A percentile compares a stretch with the other conserved stretches of the same genome.
These are phyloP conservation scores for Galerucella pusilla DNA, from an alignment of 2,888 invertebrate genomes.

Conservation along the genomic window DNA sequence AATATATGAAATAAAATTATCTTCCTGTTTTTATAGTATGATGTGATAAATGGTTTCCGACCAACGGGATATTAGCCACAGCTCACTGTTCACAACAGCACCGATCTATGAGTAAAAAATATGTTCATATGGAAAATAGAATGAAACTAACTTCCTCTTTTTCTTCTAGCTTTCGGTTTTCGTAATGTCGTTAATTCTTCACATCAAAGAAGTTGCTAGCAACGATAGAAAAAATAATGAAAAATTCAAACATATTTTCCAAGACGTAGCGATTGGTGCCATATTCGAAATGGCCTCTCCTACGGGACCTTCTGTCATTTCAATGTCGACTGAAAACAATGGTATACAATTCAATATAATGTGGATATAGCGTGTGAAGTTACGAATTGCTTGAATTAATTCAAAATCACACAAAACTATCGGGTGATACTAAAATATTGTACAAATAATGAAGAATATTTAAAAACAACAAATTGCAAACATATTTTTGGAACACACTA, in stretches of 20 bases:
- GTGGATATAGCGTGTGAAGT: too few species aligned
- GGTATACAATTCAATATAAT: too few species aligned
- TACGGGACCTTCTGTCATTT: conserved; percentile 55
- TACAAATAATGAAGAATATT: too few species aligned
- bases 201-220: conserved; percentile 35
- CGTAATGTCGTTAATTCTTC: conserved; percentile 10
- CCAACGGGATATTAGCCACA: conserved; percentile 1
- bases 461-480: too few species aligned
- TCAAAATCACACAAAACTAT: too few species aligned
- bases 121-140: conserved; percentile 25
- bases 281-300: conserved; percentile 42
- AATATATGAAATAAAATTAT: neutral
- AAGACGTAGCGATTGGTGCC: conserved; percentile 36
- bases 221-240: conserved; percentile 38
- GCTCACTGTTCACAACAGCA: conserved; percentile 5
- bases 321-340: conserved; percentile 53
- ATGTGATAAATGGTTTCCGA: conserved; percentile 17
- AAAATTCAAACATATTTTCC: conserved; percentile 35
- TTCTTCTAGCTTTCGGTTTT: neutral
- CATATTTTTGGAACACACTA: too few species aligned
- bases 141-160: neutral
- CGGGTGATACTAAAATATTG: too few species aligned
- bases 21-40: neutral
- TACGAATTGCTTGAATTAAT: too few species aligned
- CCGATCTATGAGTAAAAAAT: conserved; percentile 21